Evolutionary conservation across 2,797 vertebrate species (phyloP).

Genomic region (Myotis planiceps): DNA sequence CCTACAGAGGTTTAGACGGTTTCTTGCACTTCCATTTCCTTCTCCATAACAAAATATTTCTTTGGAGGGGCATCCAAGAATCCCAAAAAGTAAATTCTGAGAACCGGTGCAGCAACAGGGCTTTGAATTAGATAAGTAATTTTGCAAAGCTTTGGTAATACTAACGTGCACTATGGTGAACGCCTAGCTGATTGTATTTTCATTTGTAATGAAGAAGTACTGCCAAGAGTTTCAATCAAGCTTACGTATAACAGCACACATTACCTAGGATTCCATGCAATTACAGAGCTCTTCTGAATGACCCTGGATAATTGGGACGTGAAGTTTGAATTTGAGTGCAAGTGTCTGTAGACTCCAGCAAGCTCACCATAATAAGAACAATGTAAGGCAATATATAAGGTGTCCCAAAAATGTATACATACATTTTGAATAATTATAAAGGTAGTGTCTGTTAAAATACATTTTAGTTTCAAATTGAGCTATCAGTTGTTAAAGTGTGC

Average conservation of each 20-base stretch:
- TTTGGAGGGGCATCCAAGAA: constrained; percentile 43
- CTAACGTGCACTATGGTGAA: not conserved
- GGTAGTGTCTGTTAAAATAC: too few relatives aligned
- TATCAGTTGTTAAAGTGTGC: too few relatives aligned
- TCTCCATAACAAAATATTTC: constrained; percentile 44
- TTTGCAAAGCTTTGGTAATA: not conserved
- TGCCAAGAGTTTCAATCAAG: constrained; percentile 9
- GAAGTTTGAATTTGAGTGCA: not conserved
- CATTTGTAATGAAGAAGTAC: constrained; percentile 29
- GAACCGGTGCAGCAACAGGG: not conserved
- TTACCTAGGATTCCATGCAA: not conserved
- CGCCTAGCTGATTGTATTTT: constrained; percentile 28
- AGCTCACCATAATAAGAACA: not conserved
- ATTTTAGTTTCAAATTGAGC: too few relatives aligned
- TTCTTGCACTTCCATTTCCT: constrained; percentile 26
- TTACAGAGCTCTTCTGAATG: not conserved
- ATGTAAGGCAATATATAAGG: not conserved
- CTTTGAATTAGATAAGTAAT: not conserved
- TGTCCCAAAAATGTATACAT: too few relatives aligned
- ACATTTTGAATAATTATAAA: too few relatives aligned
- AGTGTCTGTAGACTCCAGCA: not conserved
- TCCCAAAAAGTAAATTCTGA: not conserved
- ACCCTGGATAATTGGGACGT: not conserved
- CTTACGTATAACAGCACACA: not conserved
- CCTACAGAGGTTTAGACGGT: not conserved